phyloP scores from a whole-genome alignment of 2,113 vertebrate genomes.

The Triplophysa siluroides region DNA sequence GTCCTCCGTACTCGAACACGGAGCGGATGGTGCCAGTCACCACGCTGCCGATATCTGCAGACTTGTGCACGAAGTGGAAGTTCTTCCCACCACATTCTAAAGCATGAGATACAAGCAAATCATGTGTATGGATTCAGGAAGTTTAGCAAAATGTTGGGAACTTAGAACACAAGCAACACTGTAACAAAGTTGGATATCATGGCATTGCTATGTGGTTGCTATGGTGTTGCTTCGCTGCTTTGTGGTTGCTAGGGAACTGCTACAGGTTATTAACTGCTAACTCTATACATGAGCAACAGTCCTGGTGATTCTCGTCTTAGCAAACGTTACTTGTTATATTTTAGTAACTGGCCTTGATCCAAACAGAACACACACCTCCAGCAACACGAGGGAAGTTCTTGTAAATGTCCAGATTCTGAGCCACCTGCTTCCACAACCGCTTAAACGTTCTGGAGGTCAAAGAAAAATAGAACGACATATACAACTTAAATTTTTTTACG shows the following conservation, averaged over 20 bases:
- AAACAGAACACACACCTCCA: constrained; percentile 80
- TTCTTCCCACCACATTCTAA: constrained; percentile 97
- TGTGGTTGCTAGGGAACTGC: no score
- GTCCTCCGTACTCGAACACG: constrained; percentile 91
- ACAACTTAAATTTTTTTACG: background rate
- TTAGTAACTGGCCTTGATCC: background rate
- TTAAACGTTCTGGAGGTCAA: constrained; percentile 84
- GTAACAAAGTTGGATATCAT: no score
- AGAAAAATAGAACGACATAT: background rate
- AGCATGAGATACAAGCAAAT: background rate
- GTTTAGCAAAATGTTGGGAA: no score
- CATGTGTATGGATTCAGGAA: no score
- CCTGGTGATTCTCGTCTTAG: background rate
- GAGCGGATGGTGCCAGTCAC: constrained; percentile 89
- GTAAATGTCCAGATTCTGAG: constrained; percentile 88
- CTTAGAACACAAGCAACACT: no score
- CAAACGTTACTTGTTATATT: background rate
- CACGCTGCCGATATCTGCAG: constrained; percentile 83
- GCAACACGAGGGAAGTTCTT: constrained; percentile 87
- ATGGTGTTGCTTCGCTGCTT: background rate
- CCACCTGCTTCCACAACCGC: constrained; percentile 93
- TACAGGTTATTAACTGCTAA: no score
- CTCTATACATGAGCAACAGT: no score
- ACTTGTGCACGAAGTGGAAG: constrained; percentile 92
- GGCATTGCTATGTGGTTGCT: no score